Percentiles rank a stretch among this genome's conserved stretches.
Evolutionary conservation across 2,888 invertebrate species (phyloP).

Genomic region (Acrobeloides nanus): DNA sequence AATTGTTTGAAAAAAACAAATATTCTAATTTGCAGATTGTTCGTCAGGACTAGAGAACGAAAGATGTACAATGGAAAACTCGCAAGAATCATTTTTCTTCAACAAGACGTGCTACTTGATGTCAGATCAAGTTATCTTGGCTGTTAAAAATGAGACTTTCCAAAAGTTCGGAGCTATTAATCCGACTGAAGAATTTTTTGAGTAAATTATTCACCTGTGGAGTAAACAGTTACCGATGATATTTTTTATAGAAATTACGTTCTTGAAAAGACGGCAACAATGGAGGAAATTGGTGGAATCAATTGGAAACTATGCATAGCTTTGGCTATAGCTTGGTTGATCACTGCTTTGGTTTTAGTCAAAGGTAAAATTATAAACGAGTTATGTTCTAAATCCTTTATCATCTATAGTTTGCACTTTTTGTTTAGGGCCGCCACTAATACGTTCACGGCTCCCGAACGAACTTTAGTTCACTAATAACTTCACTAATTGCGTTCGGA

Average conservation of each 20-base stretch:
- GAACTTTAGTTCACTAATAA: too few relatives aligned
- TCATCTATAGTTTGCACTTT: too few relatives aligned
- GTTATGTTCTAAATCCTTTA: too few relatives aligned
- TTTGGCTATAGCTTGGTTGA: conserved; percentile 34
- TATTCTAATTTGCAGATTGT: conserved; percentile 21
- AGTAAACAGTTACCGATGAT: too few relatives aligned
- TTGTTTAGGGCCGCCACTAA: too few relatives aligned
- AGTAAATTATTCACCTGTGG: conserved; percentile 24
- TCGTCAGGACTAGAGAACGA: conserved; percentile 17
- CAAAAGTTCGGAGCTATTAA: conserved; percentile 15
- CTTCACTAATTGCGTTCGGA: too few relatives aligned
- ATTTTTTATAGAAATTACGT: conserved; percentile 40
- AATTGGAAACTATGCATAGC: conserved; percentile 31
- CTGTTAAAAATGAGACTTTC: background rate
- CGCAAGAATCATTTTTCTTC: conserved; percentile 20
- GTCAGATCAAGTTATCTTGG: conserved; percentile 6
- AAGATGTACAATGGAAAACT: conserved; percentile 8
- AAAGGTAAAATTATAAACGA: too few relatives aligned
- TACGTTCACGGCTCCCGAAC: too few relatives aligned
- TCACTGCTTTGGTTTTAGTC: conserved; percentile 32
- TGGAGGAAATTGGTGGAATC: conserved; percentile 28
- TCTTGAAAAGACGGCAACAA: conserved; percentile 24
- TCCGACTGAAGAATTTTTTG: conserved; percentile 37
- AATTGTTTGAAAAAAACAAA: background rate
- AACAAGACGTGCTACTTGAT: conserved; percentile 19